Conservation (phyloP, 2,113 vertebrate genomes). For the Amphilophus citrinellus region DNA sequence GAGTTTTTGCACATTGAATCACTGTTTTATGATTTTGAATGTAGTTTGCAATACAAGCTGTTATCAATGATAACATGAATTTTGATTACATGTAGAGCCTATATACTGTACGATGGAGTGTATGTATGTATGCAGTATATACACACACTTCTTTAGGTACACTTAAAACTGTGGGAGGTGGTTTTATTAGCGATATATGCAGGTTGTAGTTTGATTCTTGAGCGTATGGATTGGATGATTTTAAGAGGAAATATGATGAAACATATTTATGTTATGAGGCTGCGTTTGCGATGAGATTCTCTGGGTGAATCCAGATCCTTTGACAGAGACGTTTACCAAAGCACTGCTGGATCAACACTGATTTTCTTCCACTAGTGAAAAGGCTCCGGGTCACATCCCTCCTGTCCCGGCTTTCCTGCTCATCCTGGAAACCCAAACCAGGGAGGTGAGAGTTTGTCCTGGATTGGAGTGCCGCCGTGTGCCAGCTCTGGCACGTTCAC, state of each 20-base stretch:
- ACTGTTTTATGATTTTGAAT: slow-evolving; percentile 51
- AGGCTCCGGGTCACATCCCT: background rate
- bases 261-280: background rate
- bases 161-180: background rate
- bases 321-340: slow-evolving; percentile 69
- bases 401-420: background rate
- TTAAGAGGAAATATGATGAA: background rate
- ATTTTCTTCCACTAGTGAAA: background rate
- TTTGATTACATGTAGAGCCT: background rate
- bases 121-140: background rate
- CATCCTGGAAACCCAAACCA: background rate
- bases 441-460: background rate
- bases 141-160: slow-evolving; percentile 6
- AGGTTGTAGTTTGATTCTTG: slow-evolving; percentile 18
- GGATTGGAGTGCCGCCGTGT: background rate
- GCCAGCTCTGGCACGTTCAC: background rate
- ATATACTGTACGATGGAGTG: background rate
- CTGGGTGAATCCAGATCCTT: background rate
- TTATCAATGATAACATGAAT: background rate
- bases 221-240: background rate
- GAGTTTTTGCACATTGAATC: slow-evolving; percentile 27
- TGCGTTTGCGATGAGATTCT: background rate
- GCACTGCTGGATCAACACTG: slow-evolving; percentile 49
- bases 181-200: slow-evolving; percentile 49
- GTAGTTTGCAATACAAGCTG: slow-evolving; percentile 38